Conservation (phyloP, 1,140 invertebrate species). For the Brachionus rotundiformis region DNA sequence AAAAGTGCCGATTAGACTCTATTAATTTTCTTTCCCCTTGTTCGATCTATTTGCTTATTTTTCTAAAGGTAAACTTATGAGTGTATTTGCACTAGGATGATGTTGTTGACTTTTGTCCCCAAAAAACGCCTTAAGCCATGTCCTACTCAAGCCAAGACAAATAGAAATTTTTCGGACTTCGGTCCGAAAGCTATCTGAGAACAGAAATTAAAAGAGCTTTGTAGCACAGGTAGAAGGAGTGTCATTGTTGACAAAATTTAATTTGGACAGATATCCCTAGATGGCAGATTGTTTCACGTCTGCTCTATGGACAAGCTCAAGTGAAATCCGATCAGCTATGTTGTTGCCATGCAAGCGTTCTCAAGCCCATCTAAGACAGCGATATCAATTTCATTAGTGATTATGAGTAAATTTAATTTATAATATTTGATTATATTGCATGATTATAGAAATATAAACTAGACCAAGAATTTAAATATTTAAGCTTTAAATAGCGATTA, state of each 20-base stretch:
- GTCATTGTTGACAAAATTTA: background rate
- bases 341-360: background rate
- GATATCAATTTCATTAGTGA: conserved; percentile 2
- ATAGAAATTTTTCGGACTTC: background rate
- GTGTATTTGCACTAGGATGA: background rate
- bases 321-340: background rate
- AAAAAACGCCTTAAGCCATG: background rate
- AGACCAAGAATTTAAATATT: background rate
- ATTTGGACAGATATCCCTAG: background rate
- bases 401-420: background rate
- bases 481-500: background rate
- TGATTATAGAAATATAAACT: background rate
- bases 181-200: background rate
- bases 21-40: background rate
- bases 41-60: background rate
- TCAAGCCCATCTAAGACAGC: background rate
- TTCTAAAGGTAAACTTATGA: conserved; percentile 1
- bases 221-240: background rate
- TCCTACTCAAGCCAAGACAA: background rate
- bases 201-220: background rate
- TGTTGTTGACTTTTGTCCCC: background rate
- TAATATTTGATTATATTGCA: background rate
- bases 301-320: background rate
- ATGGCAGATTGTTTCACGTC: background rate
- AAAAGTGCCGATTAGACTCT: background rate